Base-by-base conservation (phyloP, 1,140 invertebrate species). In the Camponotus vicinus region DNA sequence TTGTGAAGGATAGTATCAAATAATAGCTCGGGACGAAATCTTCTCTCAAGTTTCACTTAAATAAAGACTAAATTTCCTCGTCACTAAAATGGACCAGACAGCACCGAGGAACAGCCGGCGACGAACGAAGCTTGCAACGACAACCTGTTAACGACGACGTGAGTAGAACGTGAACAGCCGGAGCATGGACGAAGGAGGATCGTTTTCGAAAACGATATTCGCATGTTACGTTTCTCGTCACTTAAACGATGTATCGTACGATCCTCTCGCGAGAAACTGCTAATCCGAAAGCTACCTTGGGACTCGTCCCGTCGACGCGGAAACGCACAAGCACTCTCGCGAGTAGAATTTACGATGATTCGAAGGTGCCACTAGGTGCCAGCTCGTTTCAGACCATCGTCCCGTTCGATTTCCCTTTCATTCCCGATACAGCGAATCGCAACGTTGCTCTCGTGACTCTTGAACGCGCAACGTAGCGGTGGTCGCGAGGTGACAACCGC, bases 91-190 rank as follows among this genome's bases (percentile, higher is more conserved):
- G 15, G 21, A 37, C 7, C 6, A 34, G 67, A 59, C 52, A 7
- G 45, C 7, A 34, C 15, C 64, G 66, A 45, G 32, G 32, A 64
- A 34, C 66, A 40, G 66, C 66, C 52, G 77, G 73, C 73, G 45
- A 86, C 87, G 73, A 75, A 82, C 66, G 52, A 34, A 45, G 61
- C 37, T 21, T 18, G 75, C 78, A 84, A 85, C 90, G 85, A 87
- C 91, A 92, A 92, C 91, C 91, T 92, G 91, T 92, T 92, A 91
- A 91, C 91, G 83, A 91, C 83, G 86, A 79, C 67, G 42, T 18
- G 79, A 61, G 55, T 61, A 45, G 67, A 59, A 27, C 66, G 78
- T 55, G 52, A 82, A 67, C 49, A 69, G n/a, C 27, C 42, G 77
- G 8, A 71, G 78, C 37, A 59, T 66, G 67, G 63, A 37, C 8